phyloP scores from a whole-genome alignment of 1,140 invertebrate species.

The Drosophila suzukii region DNA sequence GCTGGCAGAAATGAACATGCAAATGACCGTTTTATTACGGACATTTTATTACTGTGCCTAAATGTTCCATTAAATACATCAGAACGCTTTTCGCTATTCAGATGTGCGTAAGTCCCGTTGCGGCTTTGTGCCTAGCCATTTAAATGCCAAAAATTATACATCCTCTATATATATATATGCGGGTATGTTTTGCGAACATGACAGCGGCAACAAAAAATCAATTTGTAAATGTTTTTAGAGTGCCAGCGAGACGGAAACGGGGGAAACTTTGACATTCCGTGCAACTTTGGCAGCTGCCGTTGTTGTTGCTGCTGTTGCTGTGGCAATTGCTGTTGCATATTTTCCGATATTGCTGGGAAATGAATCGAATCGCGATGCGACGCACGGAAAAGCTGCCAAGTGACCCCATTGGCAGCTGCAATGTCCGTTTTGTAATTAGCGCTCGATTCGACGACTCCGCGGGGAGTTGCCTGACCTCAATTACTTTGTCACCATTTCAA shows the following conservation, averaged over 20 bases:
- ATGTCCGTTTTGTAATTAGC: slow-evolving; percentile 78
- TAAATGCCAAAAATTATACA: slow-evolving; percentile 49
- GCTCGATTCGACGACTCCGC: slow-evolving; percentile 42
- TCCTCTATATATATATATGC: slow-evolving; percentile 2
- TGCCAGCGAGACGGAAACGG: slow-evolving; percentile 16
- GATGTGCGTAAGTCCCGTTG: slow-evolving; percentile 52
- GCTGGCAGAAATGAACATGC: slow-evolving; percentile 57
- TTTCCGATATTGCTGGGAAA: slow-evolving; percentile 47
- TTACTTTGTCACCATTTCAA: slow-evolving; percentile 83
- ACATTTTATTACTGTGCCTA: slow-evolving; percentile 72
- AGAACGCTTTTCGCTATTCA: slow-evolving; percentile 27
- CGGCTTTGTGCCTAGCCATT: slow-evolving; percentile 51
- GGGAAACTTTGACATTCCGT: slow-evolving; percentile 70
- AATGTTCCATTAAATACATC: slow-evolving; percentile 72
- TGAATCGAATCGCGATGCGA: slow-evolving; percentile 9
- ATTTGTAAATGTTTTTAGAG: slow-evolving; percentile 80
- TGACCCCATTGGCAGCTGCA: slow-evolving; percentile 72
- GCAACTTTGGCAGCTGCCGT: slow-evolving; percentile 52
- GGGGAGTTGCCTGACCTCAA: slow-evolving; percentile 78
- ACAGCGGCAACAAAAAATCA: slow-evolving; percentile 68
- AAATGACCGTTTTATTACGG: slow-evolving; percentile 76
- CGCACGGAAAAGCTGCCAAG: slow-evolving; percentile 57
- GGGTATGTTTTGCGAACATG: slow-evolving; percentile 24
- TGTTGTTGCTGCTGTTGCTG: slow-evolving; percentile 16
- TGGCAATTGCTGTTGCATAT: slow-evolving; percentile 42